phyloP scores from a whole-genome alignment of 2,797 vertebrate species.

The Ispidina lecontei region DNA sequence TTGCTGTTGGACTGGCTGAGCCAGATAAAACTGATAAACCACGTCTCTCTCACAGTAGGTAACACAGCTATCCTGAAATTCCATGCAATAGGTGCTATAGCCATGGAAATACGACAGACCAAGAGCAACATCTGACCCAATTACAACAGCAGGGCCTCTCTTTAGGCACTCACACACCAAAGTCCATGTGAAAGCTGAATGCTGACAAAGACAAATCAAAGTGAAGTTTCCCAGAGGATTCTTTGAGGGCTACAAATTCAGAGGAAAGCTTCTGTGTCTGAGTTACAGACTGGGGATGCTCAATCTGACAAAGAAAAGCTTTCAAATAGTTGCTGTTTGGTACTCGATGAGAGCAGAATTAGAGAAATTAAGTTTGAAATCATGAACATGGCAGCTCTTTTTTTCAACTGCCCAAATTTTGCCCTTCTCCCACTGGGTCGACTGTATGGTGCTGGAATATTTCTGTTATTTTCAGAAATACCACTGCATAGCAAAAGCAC shows the following conservation, averaged over 20 bases:
- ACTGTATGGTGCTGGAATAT: not conserved
- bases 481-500: not conserved
- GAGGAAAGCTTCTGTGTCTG: not conserved
- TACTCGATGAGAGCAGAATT: not conserved
- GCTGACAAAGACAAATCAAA: not conserved
- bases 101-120: not conserved
- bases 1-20: not conserved
- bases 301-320: not conserved
- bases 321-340: not conserved
- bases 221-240: not conserved
- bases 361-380: not conserved
- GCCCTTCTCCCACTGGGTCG: not conserved
- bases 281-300: not conserved
- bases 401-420: not conserved
- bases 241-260: not conserved
- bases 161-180: not conserved
- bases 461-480: not conserved
- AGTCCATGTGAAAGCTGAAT: not conserved
- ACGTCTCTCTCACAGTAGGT: not conserved
- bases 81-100: not conserved
- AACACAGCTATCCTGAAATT: not conserved
- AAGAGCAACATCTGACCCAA: not conserved
- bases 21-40: not conserved
- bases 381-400: fast-evolving
- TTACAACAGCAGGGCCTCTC: not conserved